Evolutionary conservation across 2,113 vertebrate species (phyloP), one percentile per base, ranked within the genome.

Genomic region (Candoia aspera): DNA sequence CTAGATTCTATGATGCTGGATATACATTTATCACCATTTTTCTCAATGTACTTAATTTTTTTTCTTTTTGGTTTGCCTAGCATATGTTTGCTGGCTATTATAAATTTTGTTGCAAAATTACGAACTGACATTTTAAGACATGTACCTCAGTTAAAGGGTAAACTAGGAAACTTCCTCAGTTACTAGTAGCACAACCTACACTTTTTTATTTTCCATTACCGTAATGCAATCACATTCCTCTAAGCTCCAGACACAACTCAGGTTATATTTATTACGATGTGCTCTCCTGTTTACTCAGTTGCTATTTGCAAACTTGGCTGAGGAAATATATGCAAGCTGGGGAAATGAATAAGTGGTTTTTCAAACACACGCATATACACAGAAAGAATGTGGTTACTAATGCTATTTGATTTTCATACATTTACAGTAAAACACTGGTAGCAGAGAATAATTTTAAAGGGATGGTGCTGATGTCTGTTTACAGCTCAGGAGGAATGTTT

Each of bases 171-270:
- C 91, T 89, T 94, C 93, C 94, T n/a, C 84, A 95, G 93, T 93
- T 96, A 93, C 94, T 95, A 94, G 68, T 95, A 94, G 93, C 91
- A 92, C n/a, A 59, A 90, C 57, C 92, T 96, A 93, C 90, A 90
- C 90, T 87, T 87, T 87, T 42, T 85, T 95, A 91, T 88, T 94
- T 94, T 95, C 92, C 89, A 58, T 91, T 94, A 95, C 94, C 94
- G 53, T 95, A 95, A 96, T 93, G 90, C 87, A 93, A 92, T 93
- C 94, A 94, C 91, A 93, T 94, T 94, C 85, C 92, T 95, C 94
- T 93, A 95, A 96, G 92, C 91, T 60, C 88, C 95, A 95, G 94
- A 96, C 92, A 0, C 0, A 93, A 91, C 95, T 94, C 93, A 95
- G 92, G 91, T 94, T 97, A 89, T 95, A 93, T 95, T 95, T 96